phyloP scores from a whole-genome alignment of 2,797 vertebrate species.

The Dallia pectoralis region DNA sequence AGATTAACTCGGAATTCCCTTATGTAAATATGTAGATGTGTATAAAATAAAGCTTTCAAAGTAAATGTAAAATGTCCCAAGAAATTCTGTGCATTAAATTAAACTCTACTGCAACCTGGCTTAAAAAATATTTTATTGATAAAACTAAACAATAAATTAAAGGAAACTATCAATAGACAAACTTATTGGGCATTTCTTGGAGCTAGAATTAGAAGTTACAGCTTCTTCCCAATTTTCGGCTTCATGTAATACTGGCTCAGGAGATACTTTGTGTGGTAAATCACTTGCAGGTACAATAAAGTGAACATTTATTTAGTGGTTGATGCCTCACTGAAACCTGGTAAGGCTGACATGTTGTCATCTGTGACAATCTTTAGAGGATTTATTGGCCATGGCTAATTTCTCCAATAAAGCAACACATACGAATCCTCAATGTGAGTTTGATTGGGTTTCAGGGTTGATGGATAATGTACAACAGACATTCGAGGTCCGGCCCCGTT shows the following conservation, averaged over 20 bases:
- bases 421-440: background rate
- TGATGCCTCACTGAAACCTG: background rate
- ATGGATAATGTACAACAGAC: background rate
- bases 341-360: background rate
- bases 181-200: background rate
- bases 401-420: background rate
- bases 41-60: slow-evolving; percentile 74
- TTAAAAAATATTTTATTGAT: slow-evolving; percentile 19
- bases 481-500: background rate
- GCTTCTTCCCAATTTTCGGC: background rate
- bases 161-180: background rate
- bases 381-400: background rate
- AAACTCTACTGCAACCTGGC: background rate
- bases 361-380: background rate
- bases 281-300: background rate
- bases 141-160: slow-evolving; percentile 24
- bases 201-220: background rate
- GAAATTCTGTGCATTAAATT: background rate
- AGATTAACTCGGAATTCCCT: slow-evolving; percentile 28
- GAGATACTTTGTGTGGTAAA: background rate
- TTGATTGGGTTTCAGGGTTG: background rate
- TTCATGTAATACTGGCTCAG: background rate
- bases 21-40: slow-evolving; percentile 83
- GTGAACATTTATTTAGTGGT: background rate
- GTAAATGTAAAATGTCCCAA: slow-evolving; percentile 50